Base-by-base conservation (phyloP, 2,797 vertebrate species). In the Ctenochaetus hawaiiensis region DNA sequence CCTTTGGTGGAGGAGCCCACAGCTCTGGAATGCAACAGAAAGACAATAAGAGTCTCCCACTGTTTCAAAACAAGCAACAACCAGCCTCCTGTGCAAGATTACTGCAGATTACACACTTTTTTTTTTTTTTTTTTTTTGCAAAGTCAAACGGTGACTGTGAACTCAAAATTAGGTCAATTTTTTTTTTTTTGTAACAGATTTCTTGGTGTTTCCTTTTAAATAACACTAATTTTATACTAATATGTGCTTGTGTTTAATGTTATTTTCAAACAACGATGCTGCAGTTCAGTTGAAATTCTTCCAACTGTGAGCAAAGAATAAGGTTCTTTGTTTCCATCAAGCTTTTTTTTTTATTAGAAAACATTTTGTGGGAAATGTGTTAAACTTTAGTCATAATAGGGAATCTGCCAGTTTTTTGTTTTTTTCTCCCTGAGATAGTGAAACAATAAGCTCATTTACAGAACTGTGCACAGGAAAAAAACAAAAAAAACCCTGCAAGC, bases 381-480 rank as follows among this genome's bases (percentile, higher is more conserved):
- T 81, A 47, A 63, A 90, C 84, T 66, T 75, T 0, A 10, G 60
- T 57, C 70, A 59, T 37, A 26, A 30, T 9, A 6, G 43, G 49
- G 63, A 84, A 75, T 86, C 70, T 90, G 84, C 72, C 2, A 59
- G 74, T 54, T 67, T 22, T 26, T 67, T 67, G 75, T 67, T 71
- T 43, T 47, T 13, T 14, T 12, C 66, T 44, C 69, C 70, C 26
- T 30, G 26, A 87, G 65, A 82, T 65, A 81, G 62, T 23, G 67
- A 73, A 77, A 91, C 87, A 90, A 90, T 86, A 69, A 68, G 49
- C 77, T 88, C 77, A 80, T 89, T 82, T 73, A 73, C 22, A n/a
- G 12, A 11, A 6, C 62, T 4, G 13, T 2, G 13, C 61, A 78
- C 62, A 84, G 78, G 26, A 5, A 30, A 30, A 30, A 30, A 30